Conservation (phyloP, 2,113 vertebrate species). For the Ctenomys sociabilis region DNA sequence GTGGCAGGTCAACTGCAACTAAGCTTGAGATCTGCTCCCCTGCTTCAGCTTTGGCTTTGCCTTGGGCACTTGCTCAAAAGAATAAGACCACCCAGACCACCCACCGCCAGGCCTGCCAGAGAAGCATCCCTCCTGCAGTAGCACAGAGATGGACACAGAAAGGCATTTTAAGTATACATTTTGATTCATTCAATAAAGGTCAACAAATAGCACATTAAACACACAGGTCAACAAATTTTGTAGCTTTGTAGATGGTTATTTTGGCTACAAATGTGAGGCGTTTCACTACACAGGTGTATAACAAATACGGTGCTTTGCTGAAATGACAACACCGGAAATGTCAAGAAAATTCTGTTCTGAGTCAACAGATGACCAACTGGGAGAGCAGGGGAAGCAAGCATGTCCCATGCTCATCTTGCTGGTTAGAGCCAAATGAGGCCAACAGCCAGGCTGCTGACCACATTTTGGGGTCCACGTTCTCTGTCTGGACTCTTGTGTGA, state of each 20-base stretch:
- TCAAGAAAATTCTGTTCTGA: not conserved
- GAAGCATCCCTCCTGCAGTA: not conserved
- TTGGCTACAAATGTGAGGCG: not conserved
- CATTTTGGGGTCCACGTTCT: not conserved
- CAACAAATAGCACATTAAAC: not conserved
- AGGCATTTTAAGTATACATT: not conserved
- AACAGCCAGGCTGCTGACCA: not conserved
- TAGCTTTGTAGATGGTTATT: not conserved
- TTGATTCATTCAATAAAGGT: not conserved
- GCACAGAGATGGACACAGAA: fast-evolving
- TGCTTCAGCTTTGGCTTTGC: not conserved
- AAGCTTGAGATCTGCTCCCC: not conserved
- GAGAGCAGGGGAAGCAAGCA: not conserved
- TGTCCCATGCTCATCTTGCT: not conserved
- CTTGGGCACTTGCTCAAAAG: not conserved
- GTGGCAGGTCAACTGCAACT: not conserved
- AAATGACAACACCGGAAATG: not conserved
- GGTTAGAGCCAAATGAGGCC: not conserved
- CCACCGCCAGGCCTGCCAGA: not conserved
- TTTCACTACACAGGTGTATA: not conserved
- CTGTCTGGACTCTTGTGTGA: not conserved
- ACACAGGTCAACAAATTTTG: not conserved
- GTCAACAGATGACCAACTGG: not conserved
- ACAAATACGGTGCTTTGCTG: not conserved
- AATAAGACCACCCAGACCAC: not conserved